Evolutionary conservation across 1,140 invertebrate genomes (phyloP), one percentile per base, ranked within the genome.

Genomic region (Drosophila elegans): DNA sequence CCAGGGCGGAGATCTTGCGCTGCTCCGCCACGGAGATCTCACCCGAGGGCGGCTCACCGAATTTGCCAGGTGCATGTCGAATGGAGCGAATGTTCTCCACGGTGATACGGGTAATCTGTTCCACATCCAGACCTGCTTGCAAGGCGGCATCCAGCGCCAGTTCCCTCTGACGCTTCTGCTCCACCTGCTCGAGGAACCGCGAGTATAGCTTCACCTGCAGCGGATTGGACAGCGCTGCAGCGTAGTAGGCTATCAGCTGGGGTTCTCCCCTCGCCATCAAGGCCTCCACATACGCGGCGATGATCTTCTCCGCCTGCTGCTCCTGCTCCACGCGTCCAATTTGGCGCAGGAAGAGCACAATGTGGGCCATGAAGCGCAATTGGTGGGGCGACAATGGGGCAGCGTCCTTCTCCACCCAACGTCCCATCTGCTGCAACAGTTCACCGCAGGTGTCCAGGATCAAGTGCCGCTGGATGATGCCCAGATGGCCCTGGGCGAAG

Each of bases 221-320:
- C 4, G 94, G 92, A 45, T 93, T 90, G 10, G 96, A 95, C 32
- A 99, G 93, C 48, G 95, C 95, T 3, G 97, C 95, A 0, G 96
- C 95, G 88, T 98, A 99, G 90, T 95, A 96, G 3, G 97, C 97
- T 7, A 98, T 95, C 4, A 98, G 93, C 46, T 95, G 94, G n/a
- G 96, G 95, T 89, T 97, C 95, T 1, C 95, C 94, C 48, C 95
- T 94, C 66, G 95, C 93, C 36, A 97, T 96, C 7, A 98, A 92
- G 66, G 95, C 93, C 67, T 95, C 94, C 9, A 96, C 94, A 92
- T 94, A 95, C 53, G 95, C 94, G 71, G 96, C 94, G 10, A 98
- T 90, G 59, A 98, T 94, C 80, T 95, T 94, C 85, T 97, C 95
- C 7, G 95, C 95, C 39, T 95, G 92, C 79, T 96, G 94, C 51